Evolutionary conservation across 2,888 invertebrate species (phyloP), one percentile per base, ranked within the genome.

Genomic region (Aleiodes testaceus): DNA sequence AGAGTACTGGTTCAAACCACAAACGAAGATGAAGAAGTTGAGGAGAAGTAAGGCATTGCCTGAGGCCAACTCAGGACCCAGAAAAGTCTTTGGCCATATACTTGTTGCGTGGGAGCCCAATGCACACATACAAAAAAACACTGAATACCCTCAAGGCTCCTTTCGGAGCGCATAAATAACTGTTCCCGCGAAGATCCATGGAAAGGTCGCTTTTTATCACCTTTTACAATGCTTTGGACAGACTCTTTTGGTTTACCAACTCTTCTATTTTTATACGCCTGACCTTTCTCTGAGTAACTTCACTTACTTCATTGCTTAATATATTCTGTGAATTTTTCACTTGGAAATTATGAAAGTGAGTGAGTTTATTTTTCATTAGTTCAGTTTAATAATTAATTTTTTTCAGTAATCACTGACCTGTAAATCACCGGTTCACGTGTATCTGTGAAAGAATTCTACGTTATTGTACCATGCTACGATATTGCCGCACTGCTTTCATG

Each of bases 101-200:
- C 72, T 74, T 73, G 36, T 74, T 76, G 78, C 76, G 78, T 78
- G 77, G 78, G 78, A 77, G 75, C 70, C 47, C 9, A 59, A 6
- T 42, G 42, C 59, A 42, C 16, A 61, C 18, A 69, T 26, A 26
- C 26, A 14, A 47, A 16, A 16, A 16, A 14, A 3, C 5, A 47
- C 4, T 12, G 47, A 14, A 45, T 68, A 69, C 72, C 69, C 45
- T 70, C 71, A 67, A 66, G 50, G 45, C 42, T 53, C 20, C 47
- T 26, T 66, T 30, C 55, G 45, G 45, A 65, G 18, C 67, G 55
- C 45, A 36, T 72, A 69, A 75, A 74, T 72, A 72, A 72, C 71
- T 72, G 69, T 74, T 75, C 53, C 2, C 18, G 14, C 49, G 20
- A 42, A 68, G 47, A 49, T 61, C 14, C 16, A 12, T 12, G 6